A percentile compares a stretch with the other conserved stretches of the same genome.
Conservation (phyloP, 2,797 vertebrate genomes). For the Calcarius lapponicus region DNA sequence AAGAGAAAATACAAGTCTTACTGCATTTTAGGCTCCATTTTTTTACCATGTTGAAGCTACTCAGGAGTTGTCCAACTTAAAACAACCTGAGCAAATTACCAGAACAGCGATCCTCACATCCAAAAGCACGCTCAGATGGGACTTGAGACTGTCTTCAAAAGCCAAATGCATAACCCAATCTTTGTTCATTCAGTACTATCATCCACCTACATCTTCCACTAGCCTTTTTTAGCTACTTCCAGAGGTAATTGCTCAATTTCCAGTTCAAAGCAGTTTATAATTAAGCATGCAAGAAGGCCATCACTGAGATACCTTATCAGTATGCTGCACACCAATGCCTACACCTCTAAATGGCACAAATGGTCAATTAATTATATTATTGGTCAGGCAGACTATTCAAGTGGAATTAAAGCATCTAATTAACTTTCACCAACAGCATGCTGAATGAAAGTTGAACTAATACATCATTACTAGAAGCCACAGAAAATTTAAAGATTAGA, state of each 20-base stretch:
- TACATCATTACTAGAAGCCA: conserved; percentile 25
- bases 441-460: neutral
- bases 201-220: neutral
- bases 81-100: neutral
- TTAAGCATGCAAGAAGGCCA: neutral
- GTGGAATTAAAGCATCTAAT: conserved; percentile 39
- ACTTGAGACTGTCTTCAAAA: neutral
- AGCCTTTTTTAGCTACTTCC: conserved; percentile 7
- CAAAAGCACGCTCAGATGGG: neutral
- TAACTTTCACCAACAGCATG: conserved; percentile 14
- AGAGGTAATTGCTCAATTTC: conserved; percentile 21
- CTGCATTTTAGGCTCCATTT: neutral
- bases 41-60: neutral
- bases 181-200: neutral
- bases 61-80: neutral
- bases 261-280: neutral
- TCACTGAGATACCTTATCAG: conserved; percentile 9
- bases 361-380: neutral
- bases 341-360: conserved; percentile 5
- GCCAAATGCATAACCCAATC: neutral
- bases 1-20: neutral
- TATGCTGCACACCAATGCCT: neutral
- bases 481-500: conserved; percentile 11
- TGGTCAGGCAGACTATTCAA: conserved; percentile 29
- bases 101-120: neutral